Evolutionary conservation across 2,797 vertebrate species (phyloP), one percentile per base, ranked within the genome.

Genomic region (Poeciliopsis presidionis): DNA sequence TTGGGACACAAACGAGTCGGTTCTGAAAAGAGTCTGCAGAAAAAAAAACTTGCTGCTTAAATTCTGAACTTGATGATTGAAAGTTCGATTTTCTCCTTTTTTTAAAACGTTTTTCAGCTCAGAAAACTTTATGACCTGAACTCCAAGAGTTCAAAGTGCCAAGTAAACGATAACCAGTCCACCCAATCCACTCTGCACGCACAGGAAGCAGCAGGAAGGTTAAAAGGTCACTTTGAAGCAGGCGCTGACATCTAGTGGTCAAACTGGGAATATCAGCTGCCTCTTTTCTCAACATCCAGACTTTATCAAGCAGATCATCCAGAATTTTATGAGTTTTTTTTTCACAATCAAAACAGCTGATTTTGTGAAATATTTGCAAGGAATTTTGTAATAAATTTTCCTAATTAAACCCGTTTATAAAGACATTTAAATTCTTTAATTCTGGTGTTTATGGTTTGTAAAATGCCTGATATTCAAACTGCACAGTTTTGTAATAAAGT

Each of bases 1-100:
- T 70, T 59, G 76, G 86, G 88, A 76, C 90, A 77, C 80, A 85
- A 76, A 86, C 72, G 63, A 74, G 28, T 61, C 28, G 45, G 36
- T 74, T n/a, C 25, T 22, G 57, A 67, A 45, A 28, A 12, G 72
- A 72, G 30, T 75, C 25, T 63, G 57, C 55, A 43, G n/a, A 69
- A 43, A 41, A 41, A 30, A 28, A 47, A 4, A 36, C 16, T 3
- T 18, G 59, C 59, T 18, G 7, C 57, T 7, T 63, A 4, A 36
- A 36, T 36, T 30, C 8, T 18, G 1, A 20, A 4, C 30, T 33
- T 36, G 1, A 36, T 36, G 59, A 3, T 18, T 63, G 33, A 33
- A 36, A 63, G 59, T 63, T 36, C 2, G 14, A 63, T 36, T 63
- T 63, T 28, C 14, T 61, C 30, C 30, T 33, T 33, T 33, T 61